Conservation (phyloP, 2,888 invertebrate genomes). For the Hetaerina titia region DNA sequence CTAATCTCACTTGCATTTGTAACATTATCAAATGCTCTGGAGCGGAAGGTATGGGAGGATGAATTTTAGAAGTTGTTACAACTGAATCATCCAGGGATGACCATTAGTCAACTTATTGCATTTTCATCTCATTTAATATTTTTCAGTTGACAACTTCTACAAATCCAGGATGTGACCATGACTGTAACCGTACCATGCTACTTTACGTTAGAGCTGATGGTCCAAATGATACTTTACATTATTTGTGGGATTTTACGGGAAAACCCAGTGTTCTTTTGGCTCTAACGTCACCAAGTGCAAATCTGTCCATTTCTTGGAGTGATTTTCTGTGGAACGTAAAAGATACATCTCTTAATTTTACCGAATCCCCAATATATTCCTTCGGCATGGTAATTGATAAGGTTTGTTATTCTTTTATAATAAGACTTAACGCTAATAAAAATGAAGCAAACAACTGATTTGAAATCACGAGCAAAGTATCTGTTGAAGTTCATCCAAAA, state of each 20-base stretch:
- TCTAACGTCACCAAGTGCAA: constrained; percentile 78
- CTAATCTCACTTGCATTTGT: not conserved
- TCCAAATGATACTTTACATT: constrained; percentile 81
- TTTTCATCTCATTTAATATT: not conserved
- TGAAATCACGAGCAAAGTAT: no score
- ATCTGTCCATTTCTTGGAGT: constrained; percentile 79
- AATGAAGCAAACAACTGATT: no score
- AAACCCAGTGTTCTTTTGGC: constrained; percentile 81
- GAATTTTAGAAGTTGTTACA: not conserved
- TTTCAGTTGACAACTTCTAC: constrained; percentile 74
- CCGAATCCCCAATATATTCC: constrained; percentile 79
- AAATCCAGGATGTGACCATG: constrained; percentile 75
- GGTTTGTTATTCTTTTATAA: constrained; percentile 76
- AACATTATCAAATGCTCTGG: not conserved
- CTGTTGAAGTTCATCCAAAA: no score
- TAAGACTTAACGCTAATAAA: no score
- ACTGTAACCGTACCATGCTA: constrained; percentile 75
- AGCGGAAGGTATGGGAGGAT: constrained; percentile 35
- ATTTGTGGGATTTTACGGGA: constrained; percentile 84
- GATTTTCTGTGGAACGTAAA: constrained; percentile 74
- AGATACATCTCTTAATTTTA: constrained; percentile 76
- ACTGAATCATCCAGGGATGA: constrained; percentile 43
- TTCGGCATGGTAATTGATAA: constrained; percentile 82
- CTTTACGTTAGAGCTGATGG: constrained; percentile 81
- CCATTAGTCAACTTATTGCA: not conserved